These are phyloP conservation scores for Eudyptes chrysolophus DNA, from an alignment of 2,113 vertebrate genomes.

Conservation along the genomic window DNA sequence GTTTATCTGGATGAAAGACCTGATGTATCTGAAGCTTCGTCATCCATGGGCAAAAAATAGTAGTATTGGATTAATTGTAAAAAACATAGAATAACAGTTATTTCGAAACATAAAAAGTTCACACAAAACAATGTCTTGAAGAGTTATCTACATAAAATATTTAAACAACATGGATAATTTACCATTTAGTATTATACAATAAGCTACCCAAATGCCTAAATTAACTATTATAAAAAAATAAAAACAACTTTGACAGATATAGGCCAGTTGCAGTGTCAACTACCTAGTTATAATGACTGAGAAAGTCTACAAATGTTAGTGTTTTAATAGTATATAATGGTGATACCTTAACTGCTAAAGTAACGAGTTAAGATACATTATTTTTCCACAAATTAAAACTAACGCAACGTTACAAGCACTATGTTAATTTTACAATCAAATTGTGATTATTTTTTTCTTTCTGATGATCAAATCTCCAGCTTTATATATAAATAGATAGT, in stretches of 20 bases:
- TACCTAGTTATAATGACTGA: slow-evolving; percentile 78
- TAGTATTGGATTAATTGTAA: slow-evolving; percentile 72
- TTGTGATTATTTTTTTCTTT: slow-evolving; percentile 60
- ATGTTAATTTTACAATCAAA: slow-evolving; percentile 73
- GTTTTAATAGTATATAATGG: slow-evolving; percentile 76
- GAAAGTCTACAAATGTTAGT: slow-evolving; percentile 79
- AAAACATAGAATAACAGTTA: slow-evolving; percentile 73
- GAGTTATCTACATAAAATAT: slow-evolving; percentile 82
- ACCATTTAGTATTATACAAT: slow-evolving; percentile 77
- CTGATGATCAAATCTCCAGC: slow-evolving; percentile 73
- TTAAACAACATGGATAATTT: slow-evolving; percentile 78
- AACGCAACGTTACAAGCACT: slow-evolving; percentile 76
- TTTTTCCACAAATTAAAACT: slow-evolving; percentile 76
- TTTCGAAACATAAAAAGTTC: slow-evolving; percentile 72
- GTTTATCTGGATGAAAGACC: slow-evolving; percentile 72
- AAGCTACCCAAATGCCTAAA: slow-evolving; percentile 76
- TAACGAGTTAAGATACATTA: slow-evolving; percentile 77
- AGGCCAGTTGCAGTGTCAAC: slow-evolving; percentile 81
- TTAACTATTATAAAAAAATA: slow-evolving; percentile 73
- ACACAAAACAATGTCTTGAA: slow-evolving; percentile 70
- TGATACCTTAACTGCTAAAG: slow-evolving; percentile 75
- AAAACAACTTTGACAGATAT: slow-evolving; percentile 74
- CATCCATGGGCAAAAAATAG: slow-evolving; percentile 79
- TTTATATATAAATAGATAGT: slow-evolving; percentile 76
- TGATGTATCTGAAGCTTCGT: slow-evolving; percentile 71